Conservation (phyloP, 2,888 invertebrate genomes). For the Habrosyne pyritoides region DNA sequence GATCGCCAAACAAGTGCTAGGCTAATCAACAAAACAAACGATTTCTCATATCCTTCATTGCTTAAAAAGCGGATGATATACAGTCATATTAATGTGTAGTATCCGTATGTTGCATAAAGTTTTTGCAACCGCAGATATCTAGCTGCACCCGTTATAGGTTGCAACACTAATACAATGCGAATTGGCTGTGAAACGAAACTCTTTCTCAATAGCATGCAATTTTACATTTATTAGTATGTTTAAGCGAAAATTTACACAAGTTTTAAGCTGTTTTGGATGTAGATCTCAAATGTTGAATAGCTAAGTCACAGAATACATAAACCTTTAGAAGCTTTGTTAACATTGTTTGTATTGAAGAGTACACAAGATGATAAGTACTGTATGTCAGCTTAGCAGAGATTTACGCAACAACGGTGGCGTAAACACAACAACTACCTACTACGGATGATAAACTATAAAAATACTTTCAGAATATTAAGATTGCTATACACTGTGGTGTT, state of each 20-base stretch:
- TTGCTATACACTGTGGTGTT: no score
- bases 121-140: background rate
- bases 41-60: background rate
- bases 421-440: no score
- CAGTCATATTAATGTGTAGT: background rate
- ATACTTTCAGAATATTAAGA: no score
- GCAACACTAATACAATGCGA: conserved; percentile 1
- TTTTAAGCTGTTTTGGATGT: background rate
- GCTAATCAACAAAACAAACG: background rate
- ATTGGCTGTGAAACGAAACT: conserved; percentile 49
- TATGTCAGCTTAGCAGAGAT: no score
- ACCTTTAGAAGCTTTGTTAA: no score
- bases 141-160: background rate
- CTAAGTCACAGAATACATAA: no score
- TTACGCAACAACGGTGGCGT: no score
- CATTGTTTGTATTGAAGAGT: no score
- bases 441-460: no score
- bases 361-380: no score
- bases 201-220: conserved; percentile 54
- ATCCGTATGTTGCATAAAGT: background rate
- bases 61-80: background rate
- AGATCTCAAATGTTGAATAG: background rate
- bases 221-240: conserved; percentile 26
- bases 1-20: no score
- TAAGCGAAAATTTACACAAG: background rate